These are phyloP conservation scores for Arge pagana DNA, from an alignment of 2,888 invertebrate species.

Conservation along the genomic window DNA sequence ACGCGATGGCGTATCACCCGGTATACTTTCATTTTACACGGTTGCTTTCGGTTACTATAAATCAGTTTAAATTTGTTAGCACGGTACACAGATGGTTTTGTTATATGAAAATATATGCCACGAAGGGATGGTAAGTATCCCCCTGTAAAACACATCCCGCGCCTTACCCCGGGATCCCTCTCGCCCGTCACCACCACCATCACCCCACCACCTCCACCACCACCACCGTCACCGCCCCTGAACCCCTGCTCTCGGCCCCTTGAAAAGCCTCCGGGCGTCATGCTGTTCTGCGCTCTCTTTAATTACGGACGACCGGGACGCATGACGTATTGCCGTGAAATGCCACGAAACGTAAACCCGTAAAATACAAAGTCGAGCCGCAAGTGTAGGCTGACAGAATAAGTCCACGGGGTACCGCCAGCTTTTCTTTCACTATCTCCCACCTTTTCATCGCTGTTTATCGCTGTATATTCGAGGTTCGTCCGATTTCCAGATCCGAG, in stretches of 20 bases:
- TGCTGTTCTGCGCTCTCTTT: slow-evolving; percentile 56
- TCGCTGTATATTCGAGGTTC: slow-evolving; percentile 33
- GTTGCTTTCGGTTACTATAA: slow-evolving; percentile 44
- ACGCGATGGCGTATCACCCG: slow-evolving; percentile 3
- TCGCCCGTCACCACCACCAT: slow-evolving; percentile 30
- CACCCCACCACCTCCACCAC: slow-evolving; percentile 39
- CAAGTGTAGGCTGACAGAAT: slow-evolving; percentile 1
- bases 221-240: slow-evolving; percentile 27
- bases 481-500: slow-evolving; percentile 25
- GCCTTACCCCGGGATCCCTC: slow-evolving; percentile 25
- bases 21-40: slow-evolving; percentile 7
- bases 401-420: slow-evolving; percentile 46
- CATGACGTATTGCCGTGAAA: slow-evolving; percentile 48
- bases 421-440: slow-evolving; percentile 35
- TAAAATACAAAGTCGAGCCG: slow-evolving; percentile 2
- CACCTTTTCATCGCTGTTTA: slow-evolving; percentile 37
- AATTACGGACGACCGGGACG: slow-evolving; percentile 51
- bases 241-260: slow-evolving; percentile 28
- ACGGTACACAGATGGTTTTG: slow-evolving; percentile 60
- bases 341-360: slow-evolving; percentile 34
- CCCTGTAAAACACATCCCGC: slow-evolving; percentile 56
- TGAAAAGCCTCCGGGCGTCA: slow-evolving; percentile 51
- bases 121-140: slow-evolving; percentile 57
- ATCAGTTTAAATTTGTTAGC: slow-evolving; percentile 59
- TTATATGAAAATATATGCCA: slow-evolving; percentile 60